These are phyloP conservation scores for Sus scrofa DNA, from an alignment of 2,113 vertebrate genomes.

Conservation along the genomic window DNA sequence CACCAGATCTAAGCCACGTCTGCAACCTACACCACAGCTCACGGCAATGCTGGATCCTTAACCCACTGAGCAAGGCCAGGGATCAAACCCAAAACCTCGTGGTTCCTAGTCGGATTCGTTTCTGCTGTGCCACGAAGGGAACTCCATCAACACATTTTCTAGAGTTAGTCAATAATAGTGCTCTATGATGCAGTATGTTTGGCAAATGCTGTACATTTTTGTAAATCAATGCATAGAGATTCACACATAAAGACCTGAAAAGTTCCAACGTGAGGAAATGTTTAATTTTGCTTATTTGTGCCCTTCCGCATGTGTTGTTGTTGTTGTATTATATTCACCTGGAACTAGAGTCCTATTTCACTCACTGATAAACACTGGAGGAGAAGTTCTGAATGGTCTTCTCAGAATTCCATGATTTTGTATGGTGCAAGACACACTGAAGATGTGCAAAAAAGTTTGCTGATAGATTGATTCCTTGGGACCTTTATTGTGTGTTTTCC, in stretches of 20 bases:
- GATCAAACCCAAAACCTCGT: too few species aligned
- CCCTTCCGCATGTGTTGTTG: background rate
- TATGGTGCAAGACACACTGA: background rate
- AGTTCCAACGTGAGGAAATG: background rate
- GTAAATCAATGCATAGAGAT: background rate
- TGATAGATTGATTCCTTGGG: background rate
- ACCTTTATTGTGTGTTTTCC: background rate
- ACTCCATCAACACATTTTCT: background rate
- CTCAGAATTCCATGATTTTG: background rate
- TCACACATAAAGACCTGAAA: background rate
- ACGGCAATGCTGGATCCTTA: too few species aligned
- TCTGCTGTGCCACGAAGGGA: too few species aligned
- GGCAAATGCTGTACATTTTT: background rate
- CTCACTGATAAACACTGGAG: background rate
- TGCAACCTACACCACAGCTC: too few species aligned
- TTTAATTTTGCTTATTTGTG: background rate
- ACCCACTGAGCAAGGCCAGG: too few species aligned
- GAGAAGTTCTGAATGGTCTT: background rate
- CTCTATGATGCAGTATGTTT: background rate
- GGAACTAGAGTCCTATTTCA: too few species aligned
- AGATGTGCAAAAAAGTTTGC: background rate
- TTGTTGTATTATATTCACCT: background rate
- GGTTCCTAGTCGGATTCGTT: too few species aligned
- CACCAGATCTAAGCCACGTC: too few species aligned
- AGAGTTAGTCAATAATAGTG: constrained; percentile 9